A percentile compares a stretch with the other conserved stretches of the same genome.
phyloP scores from a whole-genome alignment of 2,797 vertebrate species.

The Amblyraja radiata region DNA sequence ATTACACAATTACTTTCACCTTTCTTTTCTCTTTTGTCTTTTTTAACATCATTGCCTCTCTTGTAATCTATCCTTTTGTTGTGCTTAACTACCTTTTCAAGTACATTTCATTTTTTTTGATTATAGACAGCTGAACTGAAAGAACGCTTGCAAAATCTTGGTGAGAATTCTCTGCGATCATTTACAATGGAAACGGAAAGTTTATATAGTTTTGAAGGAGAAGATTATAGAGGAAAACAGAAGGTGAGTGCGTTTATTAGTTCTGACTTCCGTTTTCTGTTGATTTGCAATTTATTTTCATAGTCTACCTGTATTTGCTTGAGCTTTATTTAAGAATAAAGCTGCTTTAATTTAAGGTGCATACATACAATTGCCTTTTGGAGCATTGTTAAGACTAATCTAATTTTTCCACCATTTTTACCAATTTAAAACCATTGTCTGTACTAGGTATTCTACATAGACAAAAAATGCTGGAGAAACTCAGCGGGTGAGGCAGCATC shows the following conservation, averaged over 20 bases:
- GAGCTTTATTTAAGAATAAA: neutral
- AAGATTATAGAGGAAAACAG: constrained; percentile 80
- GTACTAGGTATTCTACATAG: neutral
- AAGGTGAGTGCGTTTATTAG: constrained; percentile 57
- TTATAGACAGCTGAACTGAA: constrained; percentile 77
- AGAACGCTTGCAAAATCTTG: constrained; percentile 72
- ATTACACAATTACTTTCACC: no score
- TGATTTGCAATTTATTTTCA: neutral
- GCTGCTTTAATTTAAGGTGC: neutral
- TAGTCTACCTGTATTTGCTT: neutral
- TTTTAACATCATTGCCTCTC: neutral
- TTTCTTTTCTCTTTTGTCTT: neutral
- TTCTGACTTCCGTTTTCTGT: neutral
- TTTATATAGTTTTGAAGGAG: constrained; percentile 80
- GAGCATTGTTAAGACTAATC: neutral
- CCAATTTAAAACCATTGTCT: neutral
- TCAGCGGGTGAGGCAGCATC: no score
- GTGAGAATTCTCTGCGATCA: constrained; percentile 71
- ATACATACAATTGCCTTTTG: neutral
- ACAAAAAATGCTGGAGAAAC: no score
- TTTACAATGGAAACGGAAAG: constrained; percentile 79
- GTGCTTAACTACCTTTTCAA: neutral
- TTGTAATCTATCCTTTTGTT: neutral
- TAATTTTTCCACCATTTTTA: neutral
- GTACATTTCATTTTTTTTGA: constrained; percentile 4